Conservation (phyloP, 2,888 invertebrate species). For the Itoplectis maculator region DNA sequence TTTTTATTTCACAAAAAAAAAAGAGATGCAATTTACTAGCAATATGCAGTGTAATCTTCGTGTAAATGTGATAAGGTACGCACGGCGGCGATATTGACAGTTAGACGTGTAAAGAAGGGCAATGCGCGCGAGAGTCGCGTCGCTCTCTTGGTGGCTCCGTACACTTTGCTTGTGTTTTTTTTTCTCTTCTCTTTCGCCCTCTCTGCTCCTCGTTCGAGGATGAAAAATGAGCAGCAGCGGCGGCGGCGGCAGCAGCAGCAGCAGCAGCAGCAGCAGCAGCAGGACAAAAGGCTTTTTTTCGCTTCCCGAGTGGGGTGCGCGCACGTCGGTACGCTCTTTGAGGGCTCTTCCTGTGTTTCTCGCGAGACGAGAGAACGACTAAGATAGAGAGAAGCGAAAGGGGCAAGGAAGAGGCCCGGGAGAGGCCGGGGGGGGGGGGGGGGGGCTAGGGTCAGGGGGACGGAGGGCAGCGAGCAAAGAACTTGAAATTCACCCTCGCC, state of each 20-base stretch:
- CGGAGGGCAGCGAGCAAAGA: conserved; percentile 58
- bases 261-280: conserved; percentile 20
- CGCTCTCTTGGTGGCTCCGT: conserved; percentile 39
- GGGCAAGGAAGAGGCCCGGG: not conserved
- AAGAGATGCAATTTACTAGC: no score
- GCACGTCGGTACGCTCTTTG: conserved; percentile 58
- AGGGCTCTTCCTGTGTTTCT: conserved; percentile 57
- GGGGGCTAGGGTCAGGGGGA: conserved; percentile 18
- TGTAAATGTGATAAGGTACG: no score
- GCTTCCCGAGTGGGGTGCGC: conserved; percentile 16
- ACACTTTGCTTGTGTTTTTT: conserved; percentile 31
- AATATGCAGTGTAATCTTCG: no score
- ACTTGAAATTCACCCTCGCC: conserved; percentile 68
- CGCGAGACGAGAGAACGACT: conserved; percentile 44
- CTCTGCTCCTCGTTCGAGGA: conserved; percentile 59
- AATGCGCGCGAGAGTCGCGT: conserved; percentile 4
- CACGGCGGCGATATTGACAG: no score
- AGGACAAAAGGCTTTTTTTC: conserved; percentile 63
- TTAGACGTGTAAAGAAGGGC: not conserved
- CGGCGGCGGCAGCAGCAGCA: conserved; percentile 7
- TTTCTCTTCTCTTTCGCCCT: conserved; percentile 32
- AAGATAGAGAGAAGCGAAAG: conserved; percentile 21
- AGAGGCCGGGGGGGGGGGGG: not conserved
- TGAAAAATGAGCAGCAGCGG: conserved; percentile 64
- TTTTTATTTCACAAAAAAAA: no score